These are phyloP conservation scores for Orgyia antiqua DNA, from an alignment of 2,888 invertebrate genomes.

Conservation along the genomic window DNA sequence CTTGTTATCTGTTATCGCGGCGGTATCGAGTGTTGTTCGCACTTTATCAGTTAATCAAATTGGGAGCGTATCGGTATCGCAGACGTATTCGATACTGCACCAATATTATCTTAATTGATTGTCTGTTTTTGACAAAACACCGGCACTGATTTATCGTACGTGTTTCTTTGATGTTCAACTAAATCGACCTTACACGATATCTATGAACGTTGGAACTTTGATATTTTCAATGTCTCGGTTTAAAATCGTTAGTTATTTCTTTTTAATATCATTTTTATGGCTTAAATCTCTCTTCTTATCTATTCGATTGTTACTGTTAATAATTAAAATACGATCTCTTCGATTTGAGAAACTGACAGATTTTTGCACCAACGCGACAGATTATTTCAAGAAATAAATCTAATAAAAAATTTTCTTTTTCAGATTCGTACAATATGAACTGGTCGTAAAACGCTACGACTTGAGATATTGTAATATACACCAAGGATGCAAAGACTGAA, in stretches of 20 bases:
- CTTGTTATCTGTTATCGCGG: slow-evolving; percentile 62
- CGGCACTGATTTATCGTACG: slow-evolving; percentile 35
- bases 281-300: too few relatives aligned
- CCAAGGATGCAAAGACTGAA: slow-evolving; percentile 41
- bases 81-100: slow-evolving; percentile 61
- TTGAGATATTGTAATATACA: slow-evolving; percentile 20
- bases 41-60: slow-evolving; percentile 72
- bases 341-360: too few relatives aligned
- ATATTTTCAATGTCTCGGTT: not conserved
- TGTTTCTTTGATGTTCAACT: slow-evolving; percentile 43
- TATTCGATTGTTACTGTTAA: not conserved
- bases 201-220: slow-evolving; percentile 13
- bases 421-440: slow-evolving; percentile 56
- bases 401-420: too few relatives aligned
- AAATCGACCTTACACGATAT: slow-evolving; percentile 25
- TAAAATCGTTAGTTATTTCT: not conserved
- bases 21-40: slow-evolving; percentile 68
- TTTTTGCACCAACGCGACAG: too few relatives aligned
- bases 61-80: slow-evolving; percentile 70
- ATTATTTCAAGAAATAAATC: too few relatives aligned
- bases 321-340: not conserved
- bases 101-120: slow-evolving; percentile 74
- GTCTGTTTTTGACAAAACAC: slow-evolving; percentile 62
- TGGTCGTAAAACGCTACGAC: slow-evolving; percentile 28
- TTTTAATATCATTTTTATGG: not conserved